Base-by-base conservation (phyloP, 2,797 vertebrate genomes). In the Knipowitschia caucasica region DNA sequence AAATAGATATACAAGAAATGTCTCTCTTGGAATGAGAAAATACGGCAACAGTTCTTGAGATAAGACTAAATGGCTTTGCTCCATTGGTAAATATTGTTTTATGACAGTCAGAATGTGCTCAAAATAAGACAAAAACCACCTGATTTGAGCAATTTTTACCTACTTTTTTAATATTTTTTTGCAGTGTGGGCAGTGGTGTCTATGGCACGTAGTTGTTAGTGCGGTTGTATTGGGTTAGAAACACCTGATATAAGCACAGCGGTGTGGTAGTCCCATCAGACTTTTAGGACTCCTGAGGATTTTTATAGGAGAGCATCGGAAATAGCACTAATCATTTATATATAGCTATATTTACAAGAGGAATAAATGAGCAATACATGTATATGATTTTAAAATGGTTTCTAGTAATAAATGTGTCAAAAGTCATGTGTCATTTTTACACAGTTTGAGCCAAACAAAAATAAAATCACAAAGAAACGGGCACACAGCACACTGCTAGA, bases 401-500 rank as follows among this genome's bases (percentile, higher is more conserved):
- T 73, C 57, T 75, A 80, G 63, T 69, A 66, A 82, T 80, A 78
- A 77, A 77, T 64, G 60, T 79, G 50, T 75, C 66, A 60, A 64
- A 78, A 83, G 79, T 73, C 62, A 50, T 76, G 69, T 69, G 79
- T 73, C 62, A 50, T 76, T 69, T 69, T 85, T 83, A 77, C 82
- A 75, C 67, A 50, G 47, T 79, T 71, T 53, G 42, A 67, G 65
- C 64, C 53, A 47, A 81, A 69, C 21, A 44, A 71, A 75, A 68
- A 46, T 31, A 62, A 46, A 11, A 50, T 50, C 59, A 75, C 59
- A 62, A 74, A 78, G 71, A 73, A 80, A 59, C 78, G 69, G 84
- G 71, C 84, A 67, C 86, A 86, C 72, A 49, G 51, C 89, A 89
- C 82, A 72, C 88, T 25, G 80, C 62, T 53, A 79, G 84, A 85